phyloP scores from a whole-genome alignment of 2,888 invertebrate genomes.

The Noctua fimbriata region DNA sequence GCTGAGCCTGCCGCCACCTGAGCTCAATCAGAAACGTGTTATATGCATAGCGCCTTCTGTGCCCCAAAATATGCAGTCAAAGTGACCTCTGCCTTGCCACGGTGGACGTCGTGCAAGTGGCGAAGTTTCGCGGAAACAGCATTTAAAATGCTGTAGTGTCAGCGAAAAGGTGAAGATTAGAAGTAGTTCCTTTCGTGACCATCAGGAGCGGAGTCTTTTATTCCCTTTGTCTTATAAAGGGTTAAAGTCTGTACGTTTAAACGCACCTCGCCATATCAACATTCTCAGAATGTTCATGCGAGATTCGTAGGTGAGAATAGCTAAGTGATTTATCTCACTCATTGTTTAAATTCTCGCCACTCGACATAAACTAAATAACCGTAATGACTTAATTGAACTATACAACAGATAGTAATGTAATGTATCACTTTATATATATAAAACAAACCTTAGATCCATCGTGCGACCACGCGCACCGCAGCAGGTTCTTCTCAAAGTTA shows the following conservation, averaged over 20 bases:
- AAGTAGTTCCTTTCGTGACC: neutral
- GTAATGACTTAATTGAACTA: neutral
- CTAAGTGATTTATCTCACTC: neutral
- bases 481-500: conserved; percentile 99
- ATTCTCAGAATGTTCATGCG: neutral
- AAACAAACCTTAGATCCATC: conserved; percentile 94
- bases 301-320: neutral
- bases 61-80: neutral
- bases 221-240: too few species aligned
- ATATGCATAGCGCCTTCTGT: neutral
- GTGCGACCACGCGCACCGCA: conserved; percentile 97
- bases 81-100: neutral
- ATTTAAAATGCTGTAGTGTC: neutral
- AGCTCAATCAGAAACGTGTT: neutral
- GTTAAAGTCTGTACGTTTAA: neutral
- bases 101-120: neutral
- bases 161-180: neutral
- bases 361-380: neutral
- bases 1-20: conserved; percentile 96
- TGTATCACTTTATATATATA: neutral
- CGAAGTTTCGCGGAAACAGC: neutral
- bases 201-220: neutral
- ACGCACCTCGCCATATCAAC: neutral
- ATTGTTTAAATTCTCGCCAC: neutral
- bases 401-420: neutral